Evolutionary conservation across 2,888 invertebrate species (phyloP), one percentile per base, ranked within the genome.

Genomic region (Aporophyla lueneburgensis): DNA sequence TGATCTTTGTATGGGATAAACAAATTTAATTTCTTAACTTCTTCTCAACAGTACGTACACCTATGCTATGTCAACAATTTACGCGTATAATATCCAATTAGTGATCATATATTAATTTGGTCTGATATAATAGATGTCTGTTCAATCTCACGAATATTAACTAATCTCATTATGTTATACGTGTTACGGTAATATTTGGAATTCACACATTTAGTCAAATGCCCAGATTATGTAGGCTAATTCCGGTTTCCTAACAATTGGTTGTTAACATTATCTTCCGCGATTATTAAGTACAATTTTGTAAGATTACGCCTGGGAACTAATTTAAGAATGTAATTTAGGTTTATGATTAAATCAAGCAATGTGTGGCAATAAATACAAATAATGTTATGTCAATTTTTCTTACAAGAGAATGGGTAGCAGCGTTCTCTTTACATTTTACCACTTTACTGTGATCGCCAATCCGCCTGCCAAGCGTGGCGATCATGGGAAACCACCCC

Each of bases 181-280:
- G 56, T 73, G 77, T 85, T 81, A 74, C 75, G 75, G 77, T 71
- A 78, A 86, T 76, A 70, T 75, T 77, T 27, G 33, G 59, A 84
- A 83, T 85, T 86, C 87, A 75, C 86, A 83, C 85, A 73, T 84
- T 83, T 75, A 68, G 56, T 46, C 21, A 73, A 84, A 84, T 67
- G 49, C 7, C 82, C 51, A 71, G 76, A 71, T 59, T n/a, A 73
- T 79, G 63, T 72, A 71, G 71, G 65, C 49, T 58, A 70, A 69
- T 78, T 85, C 63, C 78, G 79, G 78, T 58, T 78, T 53, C 27
- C 16, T 46, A 85, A 87, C 85, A 87, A 88, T 86, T 76, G 74
- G 66, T 46, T 74, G 76, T 85, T 80, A 82, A 78, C 59, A 77
- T 76, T 67, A 80, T 62, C 75, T 87, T 84, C 88, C 88, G 78